Evolutionary conservation across 2,113 vertebrate species (phyloP).

Genomic region (Nothoprocta perdicaria): DNA sequence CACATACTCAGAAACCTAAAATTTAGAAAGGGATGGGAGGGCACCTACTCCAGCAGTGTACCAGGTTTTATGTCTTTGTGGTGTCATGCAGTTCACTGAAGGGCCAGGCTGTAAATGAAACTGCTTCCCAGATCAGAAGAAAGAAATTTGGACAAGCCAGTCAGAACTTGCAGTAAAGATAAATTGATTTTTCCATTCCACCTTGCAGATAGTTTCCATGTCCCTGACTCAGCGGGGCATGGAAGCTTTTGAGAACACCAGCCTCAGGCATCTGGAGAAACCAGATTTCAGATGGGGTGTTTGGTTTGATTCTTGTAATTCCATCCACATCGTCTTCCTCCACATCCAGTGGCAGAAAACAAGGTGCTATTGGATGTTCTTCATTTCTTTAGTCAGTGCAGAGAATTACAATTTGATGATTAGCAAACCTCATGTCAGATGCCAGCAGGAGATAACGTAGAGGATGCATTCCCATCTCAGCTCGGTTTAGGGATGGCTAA

Average conservation of each 20-base stretch:
- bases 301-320: neutral
- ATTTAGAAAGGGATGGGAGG: neutral
- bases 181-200: neutral
- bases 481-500: neutral
- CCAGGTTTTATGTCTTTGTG: neutral
- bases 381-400: neutral
- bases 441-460: neutral
- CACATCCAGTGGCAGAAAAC: neutral
- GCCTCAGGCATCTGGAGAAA: neutral
- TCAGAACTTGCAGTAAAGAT: neutral
- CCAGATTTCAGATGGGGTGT: neutral
- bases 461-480: neutral
- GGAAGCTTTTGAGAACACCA: neutral
- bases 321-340: neutral
- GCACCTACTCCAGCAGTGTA: neutral
- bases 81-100: neutral
- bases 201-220: neutral
- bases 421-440: neutral
- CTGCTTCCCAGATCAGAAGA: neutral
- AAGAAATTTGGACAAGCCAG: neutral
- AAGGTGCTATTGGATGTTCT: neutral
- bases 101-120: constrained; percentile 11
- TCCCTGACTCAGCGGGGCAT: neutral
- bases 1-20: neutral
- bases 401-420: neutral